A percentile compares a stretch with the other conserved stretches of the same genome.
These are phyloP conservation scores for Champsocephalus esox DNA, from an alignment of 2,797 vertebrate species.

Conservation along the genomic window DNA sequence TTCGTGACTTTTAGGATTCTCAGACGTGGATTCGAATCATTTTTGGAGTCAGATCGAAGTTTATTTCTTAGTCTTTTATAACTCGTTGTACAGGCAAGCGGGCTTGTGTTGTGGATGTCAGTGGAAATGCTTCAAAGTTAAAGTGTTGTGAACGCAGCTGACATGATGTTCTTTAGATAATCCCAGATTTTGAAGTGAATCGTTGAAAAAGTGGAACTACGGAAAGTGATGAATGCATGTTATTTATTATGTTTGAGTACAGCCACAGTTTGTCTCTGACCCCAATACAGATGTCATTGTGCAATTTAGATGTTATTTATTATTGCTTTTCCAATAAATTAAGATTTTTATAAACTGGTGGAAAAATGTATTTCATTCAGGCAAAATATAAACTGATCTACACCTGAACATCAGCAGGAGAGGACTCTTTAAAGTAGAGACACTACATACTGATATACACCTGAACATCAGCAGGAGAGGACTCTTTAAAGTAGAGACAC, in stretches of 20 bases:
- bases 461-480: too few relatives aligned
- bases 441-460: too few relatives aligned
- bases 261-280: constrained; percentile 42
- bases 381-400: too few relatives aligned
- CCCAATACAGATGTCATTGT: constrained; percentile 47
- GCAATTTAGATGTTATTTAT: constrained; percentile 52
- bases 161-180: constrained; percentile 46
- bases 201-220: constrained; percentile 40
- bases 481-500: too few relatives aligned
- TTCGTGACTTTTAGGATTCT: too few relatives aligned
- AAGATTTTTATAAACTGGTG: constrained; percentile 65
- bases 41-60: too few relatives aligned
- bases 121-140: constrained; percentile 49
- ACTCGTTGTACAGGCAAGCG: constrained; percentile 39
- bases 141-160: constrained; percentile 55
- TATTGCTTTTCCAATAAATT: constrained; percentile 79
- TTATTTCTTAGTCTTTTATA: not conserved
- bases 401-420: too few relatives aligned
- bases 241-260: constrained; percentile 49
- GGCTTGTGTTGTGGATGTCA: constrained; percentile 38
- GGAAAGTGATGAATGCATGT: constrained; percentile 62
- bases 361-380: not conserved
- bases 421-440: too few relatives aligned
- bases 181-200: constrained; percentile 3
- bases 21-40: too few relatives aligned